A percentile compares a stretch with the other conserved stretches of the same genome.
Evolutionary conservation across 2,797 vertebrate species (phyloP).

Genomic region (Mastacembelus armatus): DNA sequence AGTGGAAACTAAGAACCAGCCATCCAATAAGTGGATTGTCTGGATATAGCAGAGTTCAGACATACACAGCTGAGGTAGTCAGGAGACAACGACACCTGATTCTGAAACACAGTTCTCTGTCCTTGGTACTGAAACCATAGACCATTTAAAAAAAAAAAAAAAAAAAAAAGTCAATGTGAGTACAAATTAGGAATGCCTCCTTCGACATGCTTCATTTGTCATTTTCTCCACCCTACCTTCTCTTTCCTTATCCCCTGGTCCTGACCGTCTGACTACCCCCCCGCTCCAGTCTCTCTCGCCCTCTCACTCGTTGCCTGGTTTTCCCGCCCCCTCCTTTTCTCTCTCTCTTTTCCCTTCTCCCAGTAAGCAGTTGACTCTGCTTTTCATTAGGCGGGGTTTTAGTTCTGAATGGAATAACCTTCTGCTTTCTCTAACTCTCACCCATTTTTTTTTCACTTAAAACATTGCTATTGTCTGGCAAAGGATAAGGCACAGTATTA

Average conservation of each 20-base stretch:
- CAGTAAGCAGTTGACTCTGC: conserved; percentile 50
- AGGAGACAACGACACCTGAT: neutral
- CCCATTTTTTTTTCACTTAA: conserved; percentile 33
- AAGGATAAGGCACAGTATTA: conserved; percentile 36
- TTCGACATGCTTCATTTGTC: conserved; percentile 39
- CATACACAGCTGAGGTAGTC: conserved; percentile 4
- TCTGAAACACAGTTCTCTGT: conserved; percentile 52
- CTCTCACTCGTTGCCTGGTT: conserved; percentile 53
- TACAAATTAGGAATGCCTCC: conserved; percentile 18
- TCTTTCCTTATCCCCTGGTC: conserved; percentile 22
- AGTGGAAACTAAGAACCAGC: conserved; percentile 8
- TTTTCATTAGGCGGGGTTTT: conserved; percentile 48
- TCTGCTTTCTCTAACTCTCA: conserved; percentile 47
- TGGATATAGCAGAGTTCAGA: conserved; percentile 13
- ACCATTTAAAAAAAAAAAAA: too few species aligned
- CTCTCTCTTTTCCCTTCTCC: conserved; percentile 32
- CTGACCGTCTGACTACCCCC: conserved; percentile 4
- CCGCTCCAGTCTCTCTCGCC: conserved; percentile 29
- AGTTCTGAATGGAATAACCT: conserved; percentile 61
- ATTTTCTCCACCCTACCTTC: conserved; percentile 15
- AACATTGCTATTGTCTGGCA: conserved; percentile 45
- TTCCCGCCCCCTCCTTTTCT: conserved; percentile 38
- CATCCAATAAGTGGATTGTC: neutral
- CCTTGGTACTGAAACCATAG: conserved; percentile 74
- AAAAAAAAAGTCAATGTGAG: conserved; percentile 5